phyloP scores from a whole-genome alignment of 2,888 invertebrate genomes.

The Mythimna impura region DNA sequence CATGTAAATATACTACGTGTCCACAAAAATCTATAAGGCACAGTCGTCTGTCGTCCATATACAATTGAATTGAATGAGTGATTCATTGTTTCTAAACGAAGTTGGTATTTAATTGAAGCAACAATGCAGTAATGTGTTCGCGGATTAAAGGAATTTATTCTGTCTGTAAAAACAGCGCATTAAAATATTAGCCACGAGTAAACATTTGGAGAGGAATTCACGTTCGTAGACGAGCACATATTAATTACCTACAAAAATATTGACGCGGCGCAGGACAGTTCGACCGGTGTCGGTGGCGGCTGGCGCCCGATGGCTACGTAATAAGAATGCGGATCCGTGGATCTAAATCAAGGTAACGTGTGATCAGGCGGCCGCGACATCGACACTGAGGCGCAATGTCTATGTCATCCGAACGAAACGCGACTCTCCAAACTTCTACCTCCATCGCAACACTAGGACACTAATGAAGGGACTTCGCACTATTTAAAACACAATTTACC shows the following conservation, averaged over 20 bases:
- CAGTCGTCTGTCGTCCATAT: constrained; percentile 31
- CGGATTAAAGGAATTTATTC: constrained; percentile 49
- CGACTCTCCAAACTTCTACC: constrained; percentile 47
- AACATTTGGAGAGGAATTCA: constrained; percentile 77
- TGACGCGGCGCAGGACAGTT: constrained; percentile 79
- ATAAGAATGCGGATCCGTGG: constrained; percentile 89
- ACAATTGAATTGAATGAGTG: constrained; percentile 57
- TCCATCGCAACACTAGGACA: constrained; percentile 20
- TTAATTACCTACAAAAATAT: constrained; percentile 89
- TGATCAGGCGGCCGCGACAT: constrained; percentile 76
- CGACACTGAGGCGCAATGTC: constrained; percentile 68
- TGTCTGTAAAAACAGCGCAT: constrained; percentile 39
- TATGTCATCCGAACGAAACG: constrained; percentile 68
- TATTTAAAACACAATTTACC: constrained; percentile 28
- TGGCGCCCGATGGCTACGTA: constrained; percentile 84
- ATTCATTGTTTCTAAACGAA: constrained; percentile 58
- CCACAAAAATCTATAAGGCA: constrained; percentile 60
- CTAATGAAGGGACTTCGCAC: constrained; percentile 19
- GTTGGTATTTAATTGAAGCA: constrained; percentile 52
- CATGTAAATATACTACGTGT: constrained; percentile 74
- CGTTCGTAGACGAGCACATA: constrained; percentile 75
- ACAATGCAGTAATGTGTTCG: constrained; percentile 53
- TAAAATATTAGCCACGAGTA: constrained; percentile 67
- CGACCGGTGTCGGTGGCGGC: constrained; percentile 70
- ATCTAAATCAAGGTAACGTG: constrained; percentile 87